Conservation (phyloP, 2,113 vertebrate genomes). For the Lepisosteus oculatus region DNA sequence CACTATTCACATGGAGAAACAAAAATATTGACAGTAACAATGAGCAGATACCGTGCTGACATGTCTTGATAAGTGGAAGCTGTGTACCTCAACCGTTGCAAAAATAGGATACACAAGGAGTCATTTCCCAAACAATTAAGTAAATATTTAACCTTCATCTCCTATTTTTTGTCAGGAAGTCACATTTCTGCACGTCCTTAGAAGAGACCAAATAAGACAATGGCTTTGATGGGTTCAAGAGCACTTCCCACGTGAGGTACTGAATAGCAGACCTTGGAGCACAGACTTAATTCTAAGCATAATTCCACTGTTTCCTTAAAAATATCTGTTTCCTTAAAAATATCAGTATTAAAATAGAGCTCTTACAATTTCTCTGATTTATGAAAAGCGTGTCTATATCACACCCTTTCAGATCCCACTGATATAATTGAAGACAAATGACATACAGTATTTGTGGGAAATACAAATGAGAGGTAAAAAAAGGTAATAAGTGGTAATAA, state of each 20-base stretch:
- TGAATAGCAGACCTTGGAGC: background rate
- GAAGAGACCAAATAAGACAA: slow-evolving; percentile 29
- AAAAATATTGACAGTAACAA: slow-evolving; percentile 25
- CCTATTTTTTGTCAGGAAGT: slow-evolving; percentile 39
- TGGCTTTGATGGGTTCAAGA: slow-evolving; percentile 13
- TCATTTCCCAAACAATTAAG: slow-evolving; percentile 36
- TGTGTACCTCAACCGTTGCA: slow-evolving; percentile 14
- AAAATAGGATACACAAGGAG: slow-evolving; percentile 32
- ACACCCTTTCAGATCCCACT: too few species aligned
- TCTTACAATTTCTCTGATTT: too few species aligned
- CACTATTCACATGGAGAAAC: slow-evolving; percentile 10
- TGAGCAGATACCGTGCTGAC: slow-evolving; percentile 12
- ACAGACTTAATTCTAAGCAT: too few species aligned
- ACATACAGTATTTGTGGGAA: too few species aligned
- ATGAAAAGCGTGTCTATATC: too few species aligned
- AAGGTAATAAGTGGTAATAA: too few species aligned
- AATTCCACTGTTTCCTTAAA: too few species aligned
- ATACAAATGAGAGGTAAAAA: too few species aligned
- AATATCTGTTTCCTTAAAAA: too few species aligned
- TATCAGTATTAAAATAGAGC: too few species aligned
- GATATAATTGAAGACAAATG: too few species aligned
- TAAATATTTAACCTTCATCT: slow-evolving; percentile 42
- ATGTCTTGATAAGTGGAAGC: slow-evolving; percentile 17
- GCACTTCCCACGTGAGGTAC: background rate
- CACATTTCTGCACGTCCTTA: slow-evolving; percentile 35